phyloP scores from a whole-genome alignment of 2,888 invertebrate species.

The Rhingia rostrata region DNA sequence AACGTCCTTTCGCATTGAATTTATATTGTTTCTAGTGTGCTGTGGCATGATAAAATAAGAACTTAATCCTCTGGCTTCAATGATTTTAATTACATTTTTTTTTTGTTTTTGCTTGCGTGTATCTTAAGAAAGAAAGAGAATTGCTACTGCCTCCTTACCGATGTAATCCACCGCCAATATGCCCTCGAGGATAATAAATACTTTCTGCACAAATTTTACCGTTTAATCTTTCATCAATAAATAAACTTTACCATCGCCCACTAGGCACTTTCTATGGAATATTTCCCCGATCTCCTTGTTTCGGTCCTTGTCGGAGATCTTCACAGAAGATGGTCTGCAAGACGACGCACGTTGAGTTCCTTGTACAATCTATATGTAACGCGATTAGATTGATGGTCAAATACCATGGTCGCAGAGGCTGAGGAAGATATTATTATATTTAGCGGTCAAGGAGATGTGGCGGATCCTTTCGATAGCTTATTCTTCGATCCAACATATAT shows the following conservation, averaged over 20 bases:
- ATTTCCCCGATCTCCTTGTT: conserved; percentile 36
- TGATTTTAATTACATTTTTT: conserved; percentile 72
- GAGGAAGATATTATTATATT: conserved; percentile 47
- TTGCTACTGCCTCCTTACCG: conserved; percentile 10
- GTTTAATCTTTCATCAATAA: conserved; percentile 65
- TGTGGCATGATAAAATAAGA: conserved; percentile 39
- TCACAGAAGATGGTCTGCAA: conserved; percentile 29
- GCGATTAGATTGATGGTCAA: conserved; percentile 46
- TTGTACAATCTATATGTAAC: conserved; percentile 29
- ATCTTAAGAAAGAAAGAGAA: conserved; percentile 4
- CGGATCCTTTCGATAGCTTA: conserved; percentile 45
- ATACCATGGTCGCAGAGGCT: conserved; percentile 30
- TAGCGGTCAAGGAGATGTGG: conserved; percentile 34
- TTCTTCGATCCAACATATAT: conserved; percentile 15
- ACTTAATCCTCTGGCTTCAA: conserved; percentile 57
- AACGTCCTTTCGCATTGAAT: background rate
- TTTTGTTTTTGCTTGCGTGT: conserved; percentile 26
- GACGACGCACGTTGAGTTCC: conserved; percentile 19
- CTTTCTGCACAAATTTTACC: conserved; percentile 56
- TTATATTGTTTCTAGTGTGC: conserved; percentile 36
- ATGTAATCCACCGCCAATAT: conserved; percentile 65
- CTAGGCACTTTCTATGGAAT: conserved; percentile 17
- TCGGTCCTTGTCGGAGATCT: background rate
- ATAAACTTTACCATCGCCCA: conserved; percentile 43
- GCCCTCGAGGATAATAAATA: conserved; percentile 70